Conservation (phyloP, 2,113 vertebrate genomes). For the Lycaon pictus region DNA sequence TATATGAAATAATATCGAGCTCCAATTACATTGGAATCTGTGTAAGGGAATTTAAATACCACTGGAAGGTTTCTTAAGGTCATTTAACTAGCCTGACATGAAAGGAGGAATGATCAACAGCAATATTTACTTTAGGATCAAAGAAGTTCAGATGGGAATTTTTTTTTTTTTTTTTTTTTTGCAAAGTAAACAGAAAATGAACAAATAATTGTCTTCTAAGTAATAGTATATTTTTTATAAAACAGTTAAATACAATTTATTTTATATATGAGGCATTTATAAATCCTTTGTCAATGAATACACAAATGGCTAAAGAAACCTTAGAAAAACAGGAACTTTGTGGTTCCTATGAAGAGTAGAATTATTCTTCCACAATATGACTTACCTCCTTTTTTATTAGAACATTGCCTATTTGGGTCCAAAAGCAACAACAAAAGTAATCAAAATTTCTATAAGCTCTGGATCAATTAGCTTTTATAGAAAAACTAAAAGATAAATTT, state of each 20-base stretch:
- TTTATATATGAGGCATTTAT: constrained; percentile 2
- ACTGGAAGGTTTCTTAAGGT: constrained; percentile 20
- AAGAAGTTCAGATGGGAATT: neutral
- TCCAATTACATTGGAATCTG: neutral
- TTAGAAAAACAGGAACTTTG: neutral
- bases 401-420: neutral
- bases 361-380: neutral
- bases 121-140: constrained; percentile 63
- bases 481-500: neutral
- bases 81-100: neutral
- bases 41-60: neutral
- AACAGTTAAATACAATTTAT: constrained; percentile 30
- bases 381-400: neutral
- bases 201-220: neutral
- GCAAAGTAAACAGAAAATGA: constrained; percentile 59
- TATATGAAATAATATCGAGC: neutral
- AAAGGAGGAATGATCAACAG: constrained; percentile 46
- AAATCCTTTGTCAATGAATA: neutral
- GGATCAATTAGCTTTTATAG: neutral
- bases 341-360: neutral
- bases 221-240: constrained; percentile 26
- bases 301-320: neutral
- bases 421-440: neutral
- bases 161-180: constrained; percentile 44
- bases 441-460: neutral